Percentiles rank a stretch among this genome's conserved stretches.
Conservation (phyloP, 2,113 vertebrate species). For the Ancistrus triradiatus region DNA sequence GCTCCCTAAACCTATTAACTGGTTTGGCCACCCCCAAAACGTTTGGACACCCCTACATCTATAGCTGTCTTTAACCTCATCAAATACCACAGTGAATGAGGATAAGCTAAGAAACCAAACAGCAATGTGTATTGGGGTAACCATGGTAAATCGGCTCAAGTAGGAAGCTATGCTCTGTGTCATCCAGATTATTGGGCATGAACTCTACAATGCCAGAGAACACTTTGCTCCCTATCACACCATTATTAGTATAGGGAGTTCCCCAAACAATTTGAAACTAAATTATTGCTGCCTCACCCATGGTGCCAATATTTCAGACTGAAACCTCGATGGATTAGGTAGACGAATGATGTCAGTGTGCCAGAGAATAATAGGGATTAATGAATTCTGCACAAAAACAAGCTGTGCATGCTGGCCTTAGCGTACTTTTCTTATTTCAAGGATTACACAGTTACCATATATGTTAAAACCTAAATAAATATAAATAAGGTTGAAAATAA, state of each 20-base stretch:
- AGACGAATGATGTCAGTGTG: constrained; percentile 47
- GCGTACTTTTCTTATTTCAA: constrained; percentile 27
- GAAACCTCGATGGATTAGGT: constrained; percentile 34
- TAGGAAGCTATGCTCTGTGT: background rate
- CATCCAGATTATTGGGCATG: constrained; percentile 5
- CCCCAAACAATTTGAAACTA: constrained; percentile 50
- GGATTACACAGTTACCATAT: no score
- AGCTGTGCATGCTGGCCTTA: constrained; percentile 53
- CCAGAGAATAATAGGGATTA: constrained; percentile 32
- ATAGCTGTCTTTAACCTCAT: no score
- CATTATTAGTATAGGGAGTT: constrained; percentile 24
- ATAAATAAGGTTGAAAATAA: no score
- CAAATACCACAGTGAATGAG: background rate
- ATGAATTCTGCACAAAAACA: constrained; percentile 42
- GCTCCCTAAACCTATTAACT: no score
- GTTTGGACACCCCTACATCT: no score
- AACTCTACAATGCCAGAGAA: background rate
- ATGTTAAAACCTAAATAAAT: no score
- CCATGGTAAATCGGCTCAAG: no score
- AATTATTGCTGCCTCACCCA: constrained; percentile 41
- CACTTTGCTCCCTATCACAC: background rate
- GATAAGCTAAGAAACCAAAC: background rate
- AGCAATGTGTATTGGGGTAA: no score
- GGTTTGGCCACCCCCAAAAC: no score
- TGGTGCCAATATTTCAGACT: constrained; percentile 24